These are phyloP conservation scores for Pycnonotus jocosus DNA, from an alignment of 2,113 vertebrate species.

Conservation along the genomic window DNA sequence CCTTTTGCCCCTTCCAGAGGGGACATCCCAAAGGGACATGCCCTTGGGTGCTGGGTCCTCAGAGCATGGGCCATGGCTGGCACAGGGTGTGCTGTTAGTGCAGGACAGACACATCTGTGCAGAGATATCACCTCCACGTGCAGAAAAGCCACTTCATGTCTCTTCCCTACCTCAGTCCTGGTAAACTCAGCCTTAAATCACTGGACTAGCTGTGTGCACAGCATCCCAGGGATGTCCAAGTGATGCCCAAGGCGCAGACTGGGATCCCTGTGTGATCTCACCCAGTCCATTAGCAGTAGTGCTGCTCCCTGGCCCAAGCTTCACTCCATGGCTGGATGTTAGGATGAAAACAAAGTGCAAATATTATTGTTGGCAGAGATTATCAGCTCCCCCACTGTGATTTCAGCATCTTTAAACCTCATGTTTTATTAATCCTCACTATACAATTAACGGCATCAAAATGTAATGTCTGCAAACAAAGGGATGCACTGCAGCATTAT, in stretches of 20 bases:
- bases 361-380: conserved; percentile 40
- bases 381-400: neutral
- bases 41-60: neutral
- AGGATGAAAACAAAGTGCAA: conserved; percentile 7
- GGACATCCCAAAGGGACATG: neutral
- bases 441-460: neutral
- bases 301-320: neutral
- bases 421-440: conserved; percentile 35
- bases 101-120: neutral
- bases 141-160: neutral
- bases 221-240: neutral
- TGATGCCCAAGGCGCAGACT: neutral
- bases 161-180: neutral
- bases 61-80: neutral
- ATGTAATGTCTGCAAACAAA: conserved; percentile 31
- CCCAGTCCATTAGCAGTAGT: neutral
- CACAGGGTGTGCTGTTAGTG: fast-evolving
- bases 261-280: neutral
- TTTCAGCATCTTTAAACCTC: conserved; percentile 12
- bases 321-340: neutral
- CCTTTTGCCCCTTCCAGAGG: neutral
- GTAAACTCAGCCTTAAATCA: neutral
- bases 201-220: neutral
- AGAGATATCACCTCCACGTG: neutral
- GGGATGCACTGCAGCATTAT: neutral